Percentiles rank a stretch among this genome's conserved stretches.
Conservation (phyloP, 2,113 vertebrate genomes). For the Myodes glareolus region DNA sequence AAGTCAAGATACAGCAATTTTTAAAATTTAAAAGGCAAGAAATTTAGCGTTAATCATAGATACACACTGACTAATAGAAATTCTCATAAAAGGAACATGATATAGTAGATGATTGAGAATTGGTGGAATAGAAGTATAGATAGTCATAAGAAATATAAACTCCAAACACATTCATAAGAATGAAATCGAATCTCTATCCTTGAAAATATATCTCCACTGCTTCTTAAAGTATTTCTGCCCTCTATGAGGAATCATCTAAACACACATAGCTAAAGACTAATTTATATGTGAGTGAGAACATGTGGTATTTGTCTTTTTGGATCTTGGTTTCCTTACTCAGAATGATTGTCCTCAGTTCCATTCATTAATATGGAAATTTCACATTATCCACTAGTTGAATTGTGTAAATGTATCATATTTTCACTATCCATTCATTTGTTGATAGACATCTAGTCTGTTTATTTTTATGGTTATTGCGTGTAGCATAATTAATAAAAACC, state of each 20-base stretch:
- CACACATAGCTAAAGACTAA: not conserved
- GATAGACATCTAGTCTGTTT: not conserved
- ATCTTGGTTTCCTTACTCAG: not conserved
- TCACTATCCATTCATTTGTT: not conserved
- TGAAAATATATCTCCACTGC: not conserved
- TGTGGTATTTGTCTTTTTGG: not conserved
- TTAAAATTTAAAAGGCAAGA: not conserved
- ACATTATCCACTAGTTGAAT: not conserved
- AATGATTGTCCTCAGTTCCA: not conserved
- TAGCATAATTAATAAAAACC: too few relatives aligned
- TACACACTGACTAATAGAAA: not conserved
- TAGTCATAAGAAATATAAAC: not conserved
- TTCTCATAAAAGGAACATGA: not conserved
- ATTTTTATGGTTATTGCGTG: not conserved
- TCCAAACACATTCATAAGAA: not conserved
- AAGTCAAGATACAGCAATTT: not conserved
- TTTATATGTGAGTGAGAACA: not conserved
- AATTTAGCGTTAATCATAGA: not conserved
- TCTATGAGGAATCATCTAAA: not conserved
- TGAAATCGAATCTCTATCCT: not conserved
- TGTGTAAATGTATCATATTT: not conserved
- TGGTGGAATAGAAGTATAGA: not conserved
- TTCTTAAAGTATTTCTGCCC: not conserved
- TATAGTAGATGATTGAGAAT: not conserved
- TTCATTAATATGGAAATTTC: not conserved